A percentile compares a stretch with the other conserved stretches of the same genome.
Evolutionary conservation across 37 sponge, comb jelly and placozoan genomes (phyloP).

Genomic region (Spongia lamella): DNA sequence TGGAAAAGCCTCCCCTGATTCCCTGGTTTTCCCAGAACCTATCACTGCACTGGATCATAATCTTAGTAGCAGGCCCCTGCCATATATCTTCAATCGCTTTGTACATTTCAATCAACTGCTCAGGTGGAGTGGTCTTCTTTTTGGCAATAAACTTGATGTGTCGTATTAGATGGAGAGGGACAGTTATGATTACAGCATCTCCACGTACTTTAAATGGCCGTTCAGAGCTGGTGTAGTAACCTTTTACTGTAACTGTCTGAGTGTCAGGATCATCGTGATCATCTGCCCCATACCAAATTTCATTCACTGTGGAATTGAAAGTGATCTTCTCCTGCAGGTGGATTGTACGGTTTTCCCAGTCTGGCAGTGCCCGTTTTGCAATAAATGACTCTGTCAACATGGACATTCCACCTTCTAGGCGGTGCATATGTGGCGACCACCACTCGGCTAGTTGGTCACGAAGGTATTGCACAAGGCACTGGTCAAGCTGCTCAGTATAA

Average conservation of each 20-base stretch:
- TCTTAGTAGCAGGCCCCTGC: constrained; percentile 50
- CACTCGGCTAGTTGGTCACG: constrained; percentile 46
- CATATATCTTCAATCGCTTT: constrained; percentile 29
- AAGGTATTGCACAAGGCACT: constrained; percentile 27
- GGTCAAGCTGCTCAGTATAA: constrained; percentile 40
- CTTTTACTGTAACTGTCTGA: background rate
- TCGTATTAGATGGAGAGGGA: constrained; percentile 44
- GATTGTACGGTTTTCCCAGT: background rate
- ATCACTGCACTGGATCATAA: constrained; percentile 46
- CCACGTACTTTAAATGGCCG: constrained; percentile 10
- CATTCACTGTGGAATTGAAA: constrained; percentile 3
- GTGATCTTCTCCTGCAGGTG: constrained; percentile 11
- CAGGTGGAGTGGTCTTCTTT: background rate
- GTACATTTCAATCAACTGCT: background rate
- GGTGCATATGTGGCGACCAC: constrained; percentile 59
- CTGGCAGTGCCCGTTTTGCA: too few relatives aligned
- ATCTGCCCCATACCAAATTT: constrained; percentile 22
- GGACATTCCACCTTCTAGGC: constrained; percentile 37
- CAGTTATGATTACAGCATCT: constrained; percentile 51
- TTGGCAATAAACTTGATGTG: constrained; percentile 22
- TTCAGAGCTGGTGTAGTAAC: background rate
- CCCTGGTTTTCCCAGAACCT: constrained; percentile 46
- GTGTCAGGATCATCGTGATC: background rate
- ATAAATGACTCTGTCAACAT: constrained; percentile 43
- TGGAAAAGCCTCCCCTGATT: constrained; percentile 5